A percentile compares a stretch with the other conserved stretches of the same genome.
These are phyloP conservation scores for Peromyscus melanophrys DNA, from an alignment of 2,797 vertebrate species.

Conservation along the genomic window DNA sequence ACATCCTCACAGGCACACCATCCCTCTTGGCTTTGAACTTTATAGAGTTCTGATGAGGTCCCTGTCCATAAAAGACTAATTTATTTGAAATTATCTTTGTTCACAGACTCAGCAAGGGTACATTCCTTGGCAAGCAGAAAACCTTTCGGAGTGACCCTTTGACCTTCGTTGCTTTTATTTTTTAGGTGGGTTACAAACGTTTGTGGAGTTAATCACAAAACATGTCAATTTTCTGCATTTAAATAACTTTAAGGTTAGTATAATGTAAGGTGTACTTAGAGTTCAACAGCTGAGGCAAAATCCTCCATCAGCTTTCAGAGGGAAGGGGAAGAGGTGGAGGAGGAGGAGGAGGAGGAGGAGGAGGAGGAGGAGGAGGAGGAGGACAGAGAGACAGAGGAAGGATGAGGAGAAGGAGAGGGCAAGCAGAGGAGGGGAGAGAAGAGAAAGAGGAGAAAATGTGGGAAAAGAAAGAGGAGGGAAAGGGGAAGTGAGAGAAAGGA, in stretches of 20 bases:
- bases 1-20: neutral
- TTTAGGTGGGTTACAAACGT: neutral
- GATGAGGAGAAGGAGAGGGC: neutral
- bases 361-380: no score
- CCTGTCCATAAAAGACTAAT: slow-evolving; percentile 62
- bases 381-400: neutral
- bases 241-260: slow-evolving; percentile 47
- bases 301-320: neutral
- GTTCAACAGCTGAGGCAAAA: neutral
- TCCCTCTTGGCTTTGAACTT: slow-evolving; percentile 20
- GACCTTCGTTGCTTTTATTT: neutral
- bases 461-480: no score
- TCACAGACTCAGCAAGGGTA: neutral
- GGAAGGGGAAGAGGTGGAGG: no score
- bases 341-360: neutral
- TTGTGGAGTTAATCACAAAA: neutral
- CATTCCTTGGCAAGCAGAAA: neutral
- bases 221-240: slow-evolving; percentile 65
- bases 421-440: no score
- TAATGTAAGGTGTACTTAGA: neutral
- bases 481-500: fast-evolving
- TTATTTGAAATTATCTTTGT: slow-evolving; percentile 70
- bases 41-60: neutral
- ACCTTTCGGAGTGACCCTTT: neutral
- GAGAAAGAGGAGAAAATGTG: no score